Base-by-base conservation (phyloP, 1,140 invertebrate genomes). In the Drosophila teissieri region DNA sequence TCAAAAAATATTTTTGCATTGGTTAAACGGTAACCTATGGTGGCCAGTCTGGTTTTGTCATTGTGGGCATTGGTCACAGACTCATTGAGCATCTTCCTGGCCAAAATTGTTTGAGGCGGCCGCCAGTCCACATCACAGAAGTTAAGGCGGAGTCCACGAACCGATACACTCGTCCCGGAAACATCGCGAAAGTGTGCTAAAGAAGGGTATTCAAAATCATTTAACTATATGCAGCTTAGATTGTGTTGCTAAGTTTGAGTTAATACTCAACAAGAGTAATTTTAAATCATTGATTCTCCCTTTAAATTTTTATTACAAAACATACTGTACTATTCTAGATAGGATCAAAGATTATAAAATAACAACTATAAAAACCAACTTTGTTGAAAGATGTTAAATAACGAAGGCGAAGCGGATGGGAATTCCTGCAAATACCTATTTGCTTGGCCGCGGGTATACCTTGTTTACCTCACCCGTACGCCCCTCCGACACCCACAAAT, bases 51-150 rank as follows among this genome's bases (percentile, higher is more conserved):
- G 31, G 93, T 95, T 92, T 95, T 95, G 31, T 96, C 94, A 92
- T 95, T 95, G 77, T 94, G 93, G 73, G 95, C 94, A 82, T 95
- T 94, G 76, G 95, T 95, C 34, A 98, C 97, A 40, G 97, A 96
- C 93, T 98, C 96, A 91, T 96, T 97, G 31, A 98, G 93, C 92
- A 97, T 95, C 93, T 97, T 97, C 88, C 96, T 95, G 45, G 96
- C 97, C 62, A 97, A 85, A 45, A 95, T 94, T n/a, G 96, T 95
- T 86, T 96, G 96, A n/a, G 96, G 95, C 3, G 96, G 96, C 79
- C 95, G 94, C 81, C 94, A 93, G 92, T 96, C 95, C 37, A 98
- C 95, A 93, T 98, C 96, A 91, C 95, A 95, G 72, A 98, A 94
- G 12, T 95, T 95, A 65, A 98, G 93, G 67, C 95, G 95, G n/a